phyloP scores from a whole-genome alignment of 2,113 vertebrate species.

The Setophaga petechia region DNA sequence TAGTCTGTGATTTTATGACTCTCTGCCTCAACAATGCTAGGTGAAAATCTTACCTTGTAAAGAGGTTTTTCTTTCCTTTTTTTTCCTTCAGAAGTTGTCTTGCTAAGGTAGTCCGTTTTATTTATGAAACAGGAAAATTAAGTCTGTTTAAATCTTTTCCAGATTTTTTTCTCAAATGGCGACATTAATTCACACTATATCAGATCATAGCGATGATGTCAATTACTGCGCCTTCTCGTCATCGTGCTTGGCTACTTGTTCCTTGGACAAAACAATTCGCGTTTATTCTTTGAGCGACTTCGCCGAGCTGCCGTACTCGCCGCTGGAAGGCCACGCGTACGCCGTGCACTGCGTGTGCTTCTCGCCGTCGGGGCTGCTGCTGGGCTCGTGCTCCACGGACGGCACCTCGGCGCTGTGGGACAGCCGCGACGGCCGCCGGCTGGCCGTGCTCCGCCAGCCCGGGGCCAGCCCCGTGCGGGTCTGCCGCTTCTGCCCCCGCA shows the following conservation, averaged over 20 bases:
- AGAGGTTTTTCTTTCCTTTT: background rate
- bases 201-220: slow-evolving; percentile 89
- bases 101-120: background rate
- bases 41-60: background rate
- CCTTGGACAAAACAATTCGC: slow-evolving; percentile 89
- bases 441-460: slow-evolving; percentile 86
- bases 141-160: slow-evolving; percentile 32
- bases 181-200: slow-evolving; percentile 83
- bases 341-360: slow-evolving; percentile 95
- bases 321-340: slow-evolving; percentile 86
- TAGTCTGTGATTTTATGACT: background rate
- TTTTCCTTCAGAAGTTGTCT: background rate
- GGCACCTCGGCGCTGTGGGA: slow-evolving; percentile 86
- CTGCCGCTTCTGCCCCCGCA: slow-evolving; percentile 84
- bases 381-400: slow-evolving; percentile 93
- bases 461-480: slow-evolving; percentile 84
- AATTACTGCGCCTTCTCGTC: slow-evolving; percentile 89
- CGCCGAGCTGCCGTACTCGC: slow-evolving; percentile 84
- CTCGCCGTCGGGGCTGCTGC: slow-evolving; percentile 81
- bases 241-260: slow-evolving; percentile 87
- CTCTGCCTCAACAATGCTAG: background rate
- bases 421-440: slow-evolving; percentile 68
- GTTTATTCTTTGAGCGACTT: slow-evolving; percentile 82
- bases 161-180: slow-evolving; percentile 77
- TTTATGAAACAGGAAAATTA: background rate